phyloP scores from a whole-genome alignment of 2,797 vertebrate species.

The Furcifer pardalis region DNA sequence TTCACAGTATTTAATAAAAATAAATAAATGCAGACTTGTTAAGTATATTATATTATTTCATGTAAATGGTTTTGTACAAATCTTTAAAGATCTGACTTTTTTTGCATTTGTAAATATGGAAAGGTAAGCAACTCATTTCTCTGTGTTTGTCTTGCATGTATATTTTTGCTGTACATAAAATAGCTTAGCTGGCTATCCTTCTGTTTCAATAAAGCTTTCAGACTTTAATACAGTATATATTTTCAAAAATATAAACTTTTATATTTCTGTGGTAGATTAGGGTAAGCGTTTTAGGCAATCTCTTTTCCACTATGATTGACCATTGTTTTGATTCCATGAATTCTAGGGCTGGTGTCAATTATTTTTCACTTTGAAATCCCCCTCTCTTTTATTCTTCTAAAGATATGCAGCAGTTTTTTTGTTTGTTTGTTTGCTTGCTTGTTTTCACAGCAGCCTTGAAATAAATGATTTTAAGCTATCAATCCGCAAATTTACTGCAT shows the following conservation, averaged over 20 bases:
- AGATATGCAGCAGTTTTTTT: conserved; percentile 68
- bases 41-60: conserved; percentile 82
- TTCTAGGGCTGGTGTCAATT: conserved; percentile 82
- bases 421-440: conserved; percentile 44
- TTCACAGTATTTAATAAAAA: conserved; percentile 81
- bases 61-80: conserved; percentile 86
- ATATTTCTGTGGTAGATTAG: conserved; percentile 90
- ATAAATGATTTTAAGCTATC: conserved; percentile 67
- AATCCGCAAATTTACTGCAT: conserved; percentile 76
- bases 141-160: conserved; percentile 88
- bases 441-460: conserved; percentile 66
- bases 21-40: conserved; percentile 77
- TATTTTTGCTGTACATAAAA: conserved; percentile 86
- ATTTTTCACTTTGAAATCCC: conserved; percentile 69
- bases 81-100: conserved; percentile 77
- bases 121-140: conserved; percentile 76
- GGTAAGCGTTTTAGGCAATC: conserved; percentile 87
- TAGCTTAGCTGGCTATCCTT: conserved; percentile 79
- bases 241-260: conserved; percentile 90
- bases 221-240: conserved; percentile 87
- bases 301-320: conserved; percentile 83
- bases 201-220: conserved; percentile 80
- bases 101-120: conserved; percentile 85
- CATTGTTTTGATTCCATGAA: conserved; percentile 84
- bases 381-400: conserved; percentile 67